Evolutionary conservation across 2,888 invertebrate genomes (phyloP).

Genomic region (Cylindroiulus punctatus): DNA sequence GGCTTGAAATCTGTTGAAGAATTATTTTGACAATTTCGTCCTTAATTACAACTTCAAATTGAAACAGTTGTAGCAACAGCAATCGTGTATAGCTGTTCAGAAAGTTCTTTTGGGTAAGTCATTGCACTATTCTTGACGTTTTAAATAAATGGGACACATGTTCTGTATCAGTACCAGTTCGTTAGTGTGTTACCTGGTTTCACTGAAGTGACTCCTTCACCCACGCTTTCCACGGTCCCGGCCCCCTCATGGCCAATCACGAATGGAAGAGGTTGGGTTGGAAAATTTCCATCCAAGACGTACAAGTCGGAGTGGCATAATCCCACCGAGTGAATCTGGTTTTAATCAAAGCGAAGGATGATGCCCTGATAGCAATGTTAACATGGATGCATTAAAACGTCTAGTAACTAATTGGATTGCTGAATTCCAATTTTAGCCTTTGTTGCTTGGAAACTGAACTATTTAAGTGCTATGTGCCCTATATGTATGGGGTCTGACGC

Average conservation of each 20-base stretch:
- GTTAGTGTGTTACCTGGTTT: conserved; percentile 73
- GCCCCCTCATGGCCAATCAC: conserved; percentile 96
- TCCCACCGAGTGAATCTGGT: conserved; percentile 51
- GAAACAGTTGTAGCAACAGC: too few species aligned
- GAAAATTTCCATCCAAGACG: conserved; percentile 52
- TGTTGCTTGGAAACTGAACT: background rate
- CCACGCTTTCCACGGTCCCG: conserved; percentile 96
- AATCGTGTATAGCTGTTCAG: too few species aligned
- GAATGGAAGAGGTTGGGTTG: conserved; percentile 60
- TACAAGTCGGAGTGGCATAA: conserved; percentile 53
- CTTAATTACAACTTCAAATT: too few species aligned
- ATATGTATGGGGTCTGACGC: background rate
- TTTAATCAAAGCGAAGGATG: conserved; percentile 6
- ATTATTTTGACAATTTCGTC: too few species aligned
- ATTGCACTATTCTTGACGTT: background rate
- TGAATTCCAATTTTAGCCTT: background rate
- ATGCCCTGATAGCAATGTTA: background rate
- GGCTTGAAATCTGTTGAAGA: too few species aligned
- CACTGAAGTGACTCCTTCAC: conserved; percentile 87
- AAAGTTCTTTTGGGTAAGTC: too few species aligned
- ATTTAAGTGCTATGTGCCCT: background rate
- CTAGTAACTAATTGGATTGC: background rate
- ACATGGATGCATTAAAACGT: background rate
- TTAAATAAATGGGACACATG: background rate
- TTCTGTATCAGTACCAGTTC: too few species aligned